Base-by-base conservation (phyloP, 2,113 vertebrate genomes). In the Microcebus jonahi region DNA sequence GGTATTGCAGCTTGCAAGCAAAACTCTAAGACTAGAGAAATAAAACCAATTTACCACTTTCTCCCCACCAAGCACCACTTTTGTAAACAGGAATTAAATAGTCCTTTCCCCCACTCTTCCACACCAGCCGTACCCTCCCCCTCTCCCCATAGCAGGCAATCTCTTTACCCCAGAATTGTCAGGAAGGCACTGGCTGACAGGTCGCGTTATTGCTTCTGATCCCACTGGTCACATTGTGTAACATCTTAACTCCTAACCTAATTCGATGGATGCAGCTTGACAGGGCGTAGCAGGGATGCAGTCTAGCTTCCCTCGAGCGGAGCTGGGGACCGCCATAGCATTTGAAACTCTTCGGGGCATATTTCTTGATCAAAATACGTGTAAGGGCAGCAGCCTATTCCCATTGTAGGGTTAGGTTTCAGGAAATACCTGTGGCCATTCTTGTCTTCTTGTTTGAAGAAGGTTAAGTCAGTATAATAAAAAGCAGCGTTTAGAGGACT, bases 251-350 rank as follows among this genome's bases (percentile, higher is more conserved):
- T 91, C 42, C 25, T 70, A 97, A 94, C 8, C 73, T 97, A 85
- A 90, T 84, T 79, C 53, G 80, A 97, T 97, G 80, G 76, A 98
- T 98, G 82, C 8, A 96, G 87, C 84, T 95, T 98, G 97, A 96
- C 94, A 97, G 95, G 94, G 92, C 59, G 2, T 95, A 96, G 63
- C 50, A 59, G 77, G 79, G 77, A 83, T 68, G 45, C 83, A 85
- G 12, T 36, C 31, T 81, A 61, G 61, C 57, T 73, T 83, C 82
- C 5, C 11, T 0, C 29, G 86, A 83, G 27, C 81, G 88, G 39
- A 81, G 27, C 85, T 89, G 39, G 10, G 34, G 7, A 55, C 67
- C 34, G 0, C 1, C 42, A 63, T 1, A 34, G 6, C 12, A 65
- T 53, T 88, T 42, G 83, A 8, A 65, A 3, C 2, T 57, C 25